Evolutionary conservation across 2,797 vertebrate species (phyloP), one percentile per base, ranked within the genome.

Genomic region (Manis crassicaudata): DNA sequence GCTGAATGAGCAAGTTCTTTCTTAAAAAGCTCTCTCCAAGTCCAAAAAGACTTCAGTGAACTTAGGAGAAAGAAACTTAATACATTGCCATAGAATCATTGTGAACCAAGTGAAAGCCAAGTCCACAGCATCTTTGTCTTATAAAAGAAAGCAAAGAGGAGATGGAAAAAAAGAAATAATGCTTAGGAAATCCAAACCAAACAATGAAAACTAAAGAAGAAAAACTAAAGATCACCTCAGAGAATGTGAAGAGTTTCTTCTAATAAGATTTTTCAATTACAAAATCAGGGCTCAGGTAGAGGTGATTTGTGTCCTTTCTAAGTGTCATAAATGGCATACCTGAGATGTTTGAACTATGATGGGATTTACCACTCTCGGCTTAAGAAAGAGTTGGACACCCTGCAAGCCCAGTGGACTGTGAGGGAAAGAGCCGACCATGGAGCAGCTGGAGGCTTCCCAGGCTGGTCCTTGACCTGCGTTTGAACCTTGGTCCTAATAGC

Each of bases 1-100:
- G 97, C 97, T 98, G 97, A 98, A 97, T 98, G 98, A 98, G 98
- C 98, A 98, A 98, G 98, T 98, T 98, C 98, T 98, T 98, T 98
- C 98, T 98, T 98, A 98, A 98, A 98, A 98, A 98, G 98, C 97
- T 98, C 97, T 97, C 97, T 98, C 97, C 97, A 98, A 97, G 97
- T 96, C 97, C 97, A 95, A 96, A 68, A 97, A 97, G 97, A 97
- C 96, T 97, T 97, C 96, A 97, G 95, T 97, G 96, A 98, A 98
- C 96, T 56, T 77, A 97, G 96, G 92, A 93, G 94, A 93, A 95
- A 96, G 80, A 97, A 97, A 96, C 94, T 91, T 92, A 96, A 97
- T 97, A 95, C 52, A 79, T 68, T 83, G 77, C 88, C 96, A 62
- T 94, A 87, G 89, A 94, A 75, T 97, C 35, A 6, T 37, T 58